phyloP scores from a whole-genome alignment of 2,888 invertebrate species.

The Conus canariensis region DNA sequence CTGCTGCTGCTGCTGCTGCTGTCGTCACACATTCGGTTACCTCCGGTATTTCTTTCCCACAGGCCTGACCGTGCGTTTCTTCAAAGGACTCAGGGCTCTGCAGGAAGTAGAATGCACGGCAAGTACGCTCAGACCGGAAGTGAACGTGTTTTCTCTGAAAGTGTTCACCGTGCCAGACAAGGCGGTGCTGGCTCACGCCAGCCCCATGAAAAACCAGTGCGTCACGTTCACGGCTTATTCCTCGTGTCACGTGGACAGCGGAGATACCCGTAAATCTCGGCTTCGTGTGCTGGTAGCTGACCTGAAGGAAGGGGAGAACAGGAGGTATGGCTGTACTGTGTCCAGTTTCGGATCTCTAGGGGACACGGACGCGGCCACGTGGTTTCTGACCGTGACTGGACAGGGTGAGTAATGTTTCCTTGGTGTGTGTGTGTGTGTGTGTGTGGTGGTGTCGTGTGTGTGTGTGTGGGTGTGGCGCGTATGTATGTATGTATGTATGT shows the following conservation, averaged over 20 bases:
- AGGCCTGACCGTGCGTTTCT: slow-evolving; percentile 27
- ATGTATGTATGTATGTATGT: no score
- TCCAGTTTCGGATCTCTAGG: background rate
- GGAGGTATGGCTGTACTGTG: slow-evolving; percentile 28
- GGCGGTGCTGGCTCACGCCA: slow-evolving; percentile 4
- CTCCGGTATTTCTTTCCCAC: background rate
- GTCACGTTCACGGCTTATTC: slow-evolving; percentile 25
- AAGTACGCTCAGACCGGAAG: slow-evolving; percentile 9
- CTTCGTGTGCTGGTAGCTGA: background rate
- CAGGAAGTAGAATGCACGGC: slow-evolving; percentile 35
- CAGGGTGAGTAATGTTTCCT: background rate
- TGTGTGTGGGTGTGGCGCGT: no score
- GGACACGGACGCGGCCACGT: background rate
- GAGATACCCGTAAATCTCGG: slow-evolving; percentile 26
- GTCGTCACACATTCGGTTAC: no score
- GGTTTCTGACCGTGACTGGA: background rate
- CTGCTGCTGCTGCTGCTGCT: no score
- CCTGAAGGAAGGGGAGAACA: background rate
- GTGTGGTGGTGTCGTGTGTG: no score
- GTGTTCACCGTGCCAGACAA: background rate
- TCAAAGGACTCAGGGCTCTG: slow-evolving; percentile 12
- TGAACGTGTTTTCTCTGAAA: slow-evolving; percentile 17
- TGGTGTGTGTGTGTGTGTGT: background rate
- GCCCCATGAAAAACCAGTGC: slow-evolving; percentile 9
- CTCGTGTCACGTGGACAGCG: slow-evolving; percentile 16